Conservation (phyloP, 2,113 vertebrate species). For the Dermatemys mawii region DNA sequence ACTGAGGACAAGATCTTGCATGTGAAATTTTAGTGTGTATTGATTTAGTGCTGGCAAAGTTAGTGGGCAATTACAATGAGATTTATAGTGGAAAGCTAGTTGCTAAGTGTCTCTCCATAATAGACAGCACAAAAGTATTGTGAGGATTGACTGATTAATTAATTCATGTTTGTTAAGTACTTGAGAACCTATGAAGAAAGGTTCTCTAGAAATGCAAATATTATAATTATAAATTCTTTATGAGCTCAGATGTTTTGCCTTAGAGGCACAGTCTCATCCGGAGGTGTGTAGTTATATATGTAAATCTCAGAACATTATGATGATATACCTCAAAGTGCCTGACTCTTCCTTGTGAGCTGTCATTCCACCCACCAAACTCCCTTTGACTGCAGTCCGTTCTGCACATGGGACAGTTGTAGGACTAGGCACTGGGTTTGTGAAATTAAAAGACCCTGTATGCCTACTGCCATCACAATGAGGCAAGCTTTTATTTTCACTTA, state of each 20-base stretch:
- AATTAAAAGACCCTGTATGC: background rate
- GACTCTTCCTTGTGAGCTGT: constrained; percentile 13
- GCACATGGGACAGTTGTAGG: background rate
- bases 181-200: constrained; percentile 71
- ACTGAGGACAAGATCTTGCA: constrained; percentile 57
- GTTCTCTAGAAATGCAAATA: constrained; percentile 68
- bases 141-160: constrained; percentile 62
- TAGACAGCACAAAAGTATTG: constrained; percentile 53
- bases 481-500: background rate
- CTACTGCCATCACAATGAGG: background rate
- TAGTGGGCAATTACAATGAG: constrained; percentile 54
- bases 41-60: constrained; percentile 69
- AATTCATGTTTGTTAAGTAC: constrained; percentile 58
- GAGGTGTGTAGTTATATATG: constrained; percentile 56
- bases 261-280: constrained; percentile 58
- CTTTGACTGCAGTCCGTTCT: background rate
- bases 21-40: constrained; percentile 68
- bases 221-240: constrained; percentile 64
- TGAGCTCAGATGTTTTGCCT: constrained; percentile 71
- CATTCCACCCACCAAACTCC: background rate
- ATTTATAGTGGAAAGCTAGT: constrained; percentile 67
- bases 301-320: constrained; percentile 55
- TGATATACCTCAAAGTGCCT: constrained; percentile 19
- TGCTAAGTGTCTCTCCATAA: constrained; percentile 10
- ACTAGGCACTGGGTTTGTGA: background rate